A percentile compares a stretch with the other conserved stretches of the same genome.
Conservation (phyloP, 2,797 vertebrate genomes). For the Pseudomugil tenellus region DNA sequence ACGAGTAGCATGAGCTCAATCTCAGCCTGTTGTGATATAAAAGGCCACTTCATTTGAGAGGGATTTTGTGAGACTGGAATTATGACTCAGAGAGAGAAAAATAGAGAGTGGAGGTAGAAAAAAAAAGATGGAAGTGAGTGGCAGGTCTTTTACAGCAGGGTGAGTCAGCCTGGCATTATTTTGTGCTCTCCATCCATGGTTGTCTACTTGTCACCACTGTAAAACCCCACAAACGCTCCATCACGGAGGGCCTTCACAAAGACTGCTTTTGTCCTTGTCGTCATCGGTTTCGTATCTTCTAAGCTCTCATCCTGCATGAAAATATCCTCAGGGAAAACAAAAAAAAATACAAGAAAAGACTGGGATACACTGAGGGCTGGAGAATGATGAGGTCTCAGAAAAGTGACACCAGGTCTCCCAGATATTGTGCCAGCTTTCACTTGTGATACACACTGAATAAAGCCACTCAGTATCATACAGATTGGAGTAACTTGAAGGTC, state of each 20-base stretch:
- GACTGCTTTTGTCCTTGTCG: slow-evolving; percentile 70
- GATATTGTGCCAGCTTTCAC: slow-evolving; percentile 35
- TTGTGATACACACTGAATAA: slow-evolving; percentile 43
- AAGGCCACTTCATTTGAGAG: slow-evolving; percentile 68
- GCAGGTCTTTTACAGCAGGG: slow-evolving; percentile 58
- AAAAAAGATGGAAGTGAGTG: slow-evolving; percentile 47
- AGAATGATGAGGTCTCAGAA: slow-evolving; percentile 65
- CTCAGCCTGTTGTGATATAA: slow-evolving; percentile 64
- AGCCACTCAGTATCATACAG: slow-evolving; percentile 51
- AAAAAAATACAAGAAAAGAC: slow-evolving; percentile 56
- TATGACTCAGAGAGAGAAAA: slow-evolving; percentile 70
- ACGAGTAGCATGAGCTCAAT: slow-evolving; percentile 54
- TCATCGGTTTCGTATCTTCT: slow-evolving; percentile 71
- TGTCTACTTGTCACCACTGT: slow-evolving; percentile 60
- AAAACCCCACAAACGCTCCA: slow-evolving; percentile 29
- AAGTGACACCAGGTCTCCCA: slow-evolving; percentile 51
- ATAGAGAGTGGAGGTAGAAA: slow-evolving; percentile 33
- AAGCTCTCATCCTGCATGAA: slow-evolving; percentile 64
- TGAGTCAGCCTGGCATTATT: slow-evolving; percentile 69
- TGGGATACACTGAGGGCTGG: slow-evolving; percentile 32
- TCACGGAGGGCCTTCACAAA: slow-evolving; percentile 74
- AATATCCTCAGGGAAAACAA: slow-evolving; percentile 69
- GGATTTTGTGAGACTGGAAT: slow-evolving; percentile 65
- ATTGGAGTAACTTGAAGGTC: slow-evolving; percentile 21
- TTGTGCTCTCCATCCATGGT: slow-evolving; percentile 66